A percentile compares a stretch with the other conserved stretches of the same genome.
Evolutionary conservation across 2,113 vertebrate species (phyloP).

Genomic region (Gnathonemus echidnorhynchus): DNA sequence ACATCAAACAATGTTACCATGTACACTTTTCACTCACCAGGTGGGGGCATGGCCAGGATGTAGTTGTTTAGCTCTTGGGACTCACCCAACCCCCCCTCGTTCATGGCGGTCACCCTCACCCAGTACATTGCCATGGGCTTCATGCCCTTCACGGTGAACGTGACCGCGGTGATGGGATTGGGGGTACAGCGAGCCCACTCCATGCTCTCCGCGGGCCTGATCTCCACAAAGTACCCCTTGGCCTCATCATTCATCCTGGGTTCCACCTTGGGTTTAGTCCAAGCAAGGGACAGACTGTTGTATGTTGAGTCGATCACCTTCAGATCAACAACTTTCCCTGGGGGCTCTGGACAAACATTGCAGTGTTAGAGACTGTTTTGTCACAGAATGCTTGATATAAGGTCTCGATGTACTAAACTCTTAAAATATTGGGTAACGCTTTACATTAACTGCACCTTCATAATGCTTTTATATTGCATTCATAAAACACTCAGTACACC

Average conservation of each 20-base stretch:
- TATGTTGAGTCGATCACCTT: conserved; percentile 73
- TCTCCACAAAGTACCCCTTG: conserved; percentile 79
- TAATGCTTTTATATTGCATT: too few species aligned
- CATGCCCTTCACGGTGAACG: conserved; percentile 70
- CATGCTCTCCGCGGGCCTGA: conserved; percentile 58
- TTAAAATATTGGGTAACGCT: background rate
- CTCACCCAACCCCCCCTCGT: conserved; percentile 62
- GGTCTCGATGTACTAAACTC: background rate
- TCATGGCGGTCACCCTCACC: conserved; percentile 64
- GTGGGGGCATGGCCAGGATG: conserved; percentile 54
- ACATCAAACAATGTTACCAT: background rate
- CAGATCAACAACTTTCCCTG: conserved; percentile 69
- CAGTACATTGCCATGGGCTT: conserved; percentile 66
- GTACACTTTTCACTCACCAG: conserved; percentile 57
- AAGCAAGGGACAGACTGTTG: conserved; percentile 69
- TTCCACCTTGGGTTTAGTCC: conserved; percentile 64
- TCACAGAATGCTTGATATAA: background rate
- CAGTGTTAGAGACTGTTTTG: background rate
- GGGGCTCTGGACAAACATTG: conserved; percentile 59
- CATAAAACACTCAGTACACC: too few species aligned
- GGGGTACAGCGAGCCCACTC: conserved; percentile 72
- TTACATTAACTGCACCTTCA: too few species aligned
- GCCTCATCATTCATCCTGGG: conserved; percentile 53
- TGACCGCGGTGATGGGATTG: conserved; percentile 48
- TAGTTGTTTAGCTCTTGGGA: conserved; percentile 59